Base-by-base conservation (phyloP, 2,113 vertebrate genomes). In the Saguinus midas region DNA sequence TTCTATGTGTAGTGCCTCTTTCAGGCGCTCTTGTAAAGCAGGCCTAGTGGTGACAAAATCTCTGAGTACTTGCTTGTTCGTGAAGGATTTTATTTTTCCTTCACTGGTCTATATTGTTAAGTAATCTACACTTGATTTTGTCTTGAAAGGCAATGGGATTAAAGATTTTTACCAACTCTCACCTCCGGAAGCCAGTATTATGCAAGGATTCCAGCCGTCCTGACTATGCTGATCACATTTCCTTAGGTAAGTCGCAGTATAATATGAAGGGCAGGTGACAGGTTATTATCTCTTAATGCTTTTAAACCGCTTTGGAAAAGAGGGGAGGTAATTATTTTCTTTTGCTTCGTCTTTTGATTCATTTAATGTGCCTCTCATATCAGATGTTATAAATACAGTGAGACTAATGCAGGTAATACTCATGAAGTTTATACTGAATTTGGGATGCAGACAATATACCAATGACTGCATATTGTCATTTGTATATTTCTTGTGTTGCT, bases 81-180 rank as follows among this genome's bases (percentile, higher is more conserved):
- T n/a, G n/a, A n/a, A n/a, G n/a, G n/a, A n/a, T n/a, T n/a, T n/a
- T n/a, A n/a, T n/a, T n/a, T n/a, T n/a, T n/a, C n/a, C n/a, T n/a
- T n/a, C n/a, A n/a, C n/a, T n/a, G n/a, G n/a, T n/a, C n/a, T n/a
- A n/a, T 57, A 45, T 29, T 79, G 23, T 13, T 72, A 21, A 18
- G 12, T 85, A 25, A 91, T 29, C 32, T 83, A 58, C 70, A 86
- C 37, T n/a, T 45, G 12, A 61, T 40, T 84, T 97, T 94, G 7
- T 78, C 61, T 97, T 95, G 79, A 83, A 94, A 98, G 98, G 98
- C 97, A 14, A 97, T 97, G 88, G 98, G 98, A 78, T 94, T 98
- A 12, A 98, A 98, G 75, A 90, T 98, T 86, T 96, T 98, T 82
- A 98, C 98, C 66, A 98, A 98, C 66, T 97, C 98, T 20, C 97